Evolutionary conservation across 2,888 invertebrate species (phyloP).

Genomic region (Augochlorella aurata): DNA sequence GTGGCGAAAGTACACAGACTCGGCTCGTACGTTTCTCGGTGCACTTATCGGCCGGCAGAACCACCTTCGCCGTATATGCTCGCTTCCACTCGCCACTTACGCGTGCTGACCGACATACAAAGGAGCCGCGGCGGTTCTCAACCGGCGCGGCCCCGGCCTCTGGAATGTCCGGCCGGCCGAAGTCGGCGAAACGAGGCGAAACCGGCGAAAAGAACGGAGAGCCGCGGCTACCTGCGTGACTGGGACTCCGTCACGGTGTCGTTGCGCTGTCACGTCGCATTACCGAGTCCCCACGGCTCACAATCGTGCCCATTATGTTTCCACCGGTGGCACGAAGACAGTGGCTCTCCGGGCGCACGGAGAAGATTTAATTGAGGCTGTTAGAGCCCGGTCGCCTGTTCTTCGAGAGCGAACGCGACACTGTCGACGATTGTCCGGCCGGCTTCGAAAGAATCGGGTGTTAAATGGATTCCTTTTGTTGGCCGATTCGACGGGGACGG

Average conservation of each 20-base stretch:
- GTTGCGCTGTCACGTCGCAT: constrained; percentile 35
- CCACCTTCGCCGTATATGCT: constrained; percentile 35
- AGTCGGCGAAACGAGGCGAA: background rate
- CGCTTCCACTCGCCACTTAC: constrained; percentile 48
- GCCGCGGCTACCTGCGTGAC: constrained; percentile 33
- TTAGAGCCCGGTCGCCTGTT: background rate
- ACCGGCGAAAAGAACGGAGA: background rate
- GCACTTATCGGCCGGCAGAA: constrained; percentile 43
- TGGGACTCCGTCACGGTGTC: constrained; percentile 38
- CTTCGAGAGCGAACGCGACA: background rate
- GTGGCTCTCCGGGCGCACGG: constrained; percentile 18
- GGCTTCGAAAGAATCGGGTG: constrained; percentile 2
- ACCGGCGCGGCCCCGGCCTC: background rate
- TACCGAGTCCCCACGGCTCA: constrained; percentile 11
- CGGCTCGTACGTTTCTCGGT: constrained; percentile 24
- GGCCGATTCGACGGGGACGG: background rate
- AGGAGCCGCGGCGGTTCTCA: constrained; percentile 50
- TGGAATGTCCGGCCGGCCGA: constrained; percentile 20
- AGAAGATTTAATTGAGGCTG: constrained; percentile 13
- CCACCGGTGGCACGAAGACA: constrained; percentile 27
- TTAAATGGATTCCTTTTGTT: constrained; percentile 1
- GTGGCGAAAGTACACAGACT: constrained; percentile 39
- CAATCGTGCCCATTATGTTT: constrained; percentile 35
- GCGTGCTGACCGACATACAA: constrained; percentile 59
- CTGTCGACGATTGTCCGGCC: background rate